phyloP scores from a whole-genome alignment of 2,113 vertebrate species.

The Notarius lentiginosus region DNA sequence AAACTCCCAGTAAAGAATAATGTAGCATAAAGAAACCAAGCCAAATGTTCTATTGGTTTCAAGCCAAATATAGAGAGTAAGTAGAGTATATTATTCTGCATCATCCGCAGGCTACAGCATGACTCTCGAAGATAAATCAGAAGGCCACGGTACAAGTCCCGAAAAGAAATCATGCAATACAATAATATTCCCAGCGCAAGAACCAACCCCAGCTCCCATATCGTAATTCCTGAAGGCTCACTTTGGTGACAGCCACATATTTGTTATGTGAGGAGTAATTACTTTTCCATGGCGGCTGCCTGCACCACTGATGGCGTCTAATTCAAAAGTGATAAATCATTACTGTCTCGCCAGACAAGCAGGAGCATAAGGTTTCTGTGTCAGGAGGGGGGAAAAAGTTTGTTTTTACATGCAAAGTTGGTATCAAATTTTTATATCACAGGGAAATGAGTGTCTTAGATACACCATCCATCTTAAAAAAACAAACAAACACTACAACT shows the following conservation, averaged over 20 bases:
- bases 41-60: conserved; percentile 9
- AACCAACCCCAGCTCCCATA: conserved; percentile 13
- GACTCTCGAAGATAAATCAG: conserved; percentile 26
- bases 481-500: no score
- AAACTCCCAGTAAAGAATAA: conserved; percentile 4
- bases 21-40: not conserved
- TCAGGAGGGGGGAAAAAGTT: not conserved
- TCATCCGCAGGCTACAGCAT: not conserved
- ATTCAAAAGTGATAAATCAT: conserved; percentile 55
- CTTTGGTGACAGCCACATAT: conserved; percentile 34
- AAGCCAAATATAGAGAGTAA: conserved; percentile 7
- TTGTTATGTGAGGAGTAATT: conserved; percentile 51
- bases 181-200: conserved; percentile 25
- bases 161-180: conserved; percentile 33
- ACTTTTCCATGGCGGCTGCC: conserved; percentile 48
- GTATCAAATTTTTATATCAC: not conserved
- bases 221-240: conserved; percentile 42
- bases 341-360: conserved; percentile 11
- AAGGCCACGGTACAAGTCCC: not conserved
- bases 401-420: not conserved
- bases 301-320: conserved; percentile 38
- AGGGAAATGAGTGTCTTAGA: not conserved
- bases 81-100: conserved; percentile 22
- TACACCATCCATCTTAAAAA: not conserved
- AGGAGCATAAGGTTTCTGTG: conserved; percentile 24